These are phyloP conservation scores for Henricia sp. DNA, from an alignment of 53 echinoderm and acorn worm genomes.

Conservation along the genomic window DNA sequence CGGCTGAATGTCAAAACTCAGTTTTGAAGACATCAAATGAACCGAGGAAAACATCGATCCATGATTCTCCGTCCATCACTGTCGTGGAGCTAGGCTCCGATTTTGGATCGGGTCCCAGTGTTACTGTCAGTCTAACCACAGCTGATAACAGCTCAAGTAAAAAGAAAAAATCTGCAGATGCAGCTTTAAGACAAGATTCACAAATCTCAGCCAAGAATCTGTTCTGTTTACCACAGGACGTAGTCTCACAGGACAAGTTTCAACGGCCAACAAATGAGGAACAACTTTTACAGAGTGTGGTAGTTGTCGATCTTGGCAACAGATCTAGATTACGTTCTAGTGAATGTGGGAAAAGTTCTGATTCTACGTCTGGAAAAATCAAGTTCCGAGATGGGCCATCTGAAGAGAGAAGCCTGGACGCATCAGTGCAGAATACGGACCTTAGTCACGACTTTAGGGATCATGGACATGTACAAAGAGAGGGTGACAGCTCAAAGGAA, in stretches of 20 bases:
- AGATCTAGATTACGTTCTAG: no score
- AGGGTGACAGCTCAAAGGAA: no score
- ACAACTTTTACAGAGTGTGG: constrained; percentile 26
- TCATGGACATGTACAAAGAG: no score
- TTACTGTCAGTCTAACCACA: constrained; percentile 5
- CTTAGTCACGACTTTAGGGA: no score
- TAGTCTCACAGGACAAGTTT: background rate
- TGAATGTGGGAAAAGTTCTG: no score
- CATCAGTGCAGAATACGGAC: no score
- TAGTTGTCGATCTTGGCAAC: constrained; percentile 38
- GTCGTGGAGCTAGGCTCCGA: constrained; percentile 28
- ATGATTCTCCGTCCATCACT: constrained; percentile 25
- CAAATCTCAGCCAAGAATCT: background rate
- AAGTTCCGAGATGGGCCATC: no score
- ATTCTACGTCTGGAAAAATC: no score
- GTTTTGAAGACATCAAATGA: background rate
- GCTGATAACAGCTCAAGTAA: background rate
- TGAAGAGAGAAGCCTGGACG: no score
- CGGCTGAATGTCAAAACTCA: background rate
- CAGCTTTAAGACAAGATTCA: no score
- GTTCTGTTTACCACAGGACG: background rate
- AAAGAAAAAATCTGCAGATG: background rate
- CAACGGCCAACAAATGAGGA: background rate
- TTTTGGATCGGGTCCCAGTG: constrained; percentile 2
- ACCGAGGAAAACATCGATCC: background rate